phyloP scores from a whole-genome alignment of 1,140 invertebrate genomes.

The Caenorhabditis latens region DNA sequence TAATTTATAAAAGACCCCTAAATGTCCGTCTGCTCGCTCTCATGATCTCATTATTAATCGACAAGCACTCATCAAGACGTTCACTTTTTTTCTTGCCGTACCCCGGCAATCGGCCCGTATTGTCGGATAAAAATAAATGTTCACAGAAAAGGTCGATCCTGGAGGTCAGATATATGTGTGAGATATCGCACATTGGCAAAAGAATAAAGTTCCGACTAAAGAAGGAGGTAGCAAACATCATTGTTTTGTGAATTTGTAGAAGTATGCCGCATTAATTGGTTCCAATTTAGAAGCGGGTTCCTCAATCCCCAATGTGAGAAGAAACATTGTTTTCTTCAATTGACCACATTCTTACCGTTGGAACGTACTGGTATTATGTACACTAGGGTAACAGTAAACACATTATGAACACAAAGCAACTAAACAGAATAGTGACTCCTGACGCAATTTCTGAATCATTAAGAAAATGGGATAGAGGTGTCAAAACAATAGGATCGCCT shows the following conservation, averaged over 20 bases:
- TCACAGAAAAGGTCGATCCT: slow-evolving; percentile 49
- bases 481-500: background rate
- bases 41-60: slow-evolving; percentile 48
- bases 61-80: slow-evolving; percentile 14
- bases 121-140: slow-evolving; percentile 47
- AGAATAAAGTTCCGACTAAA: background rate
- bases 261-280: slow-evolving; percentile 5
- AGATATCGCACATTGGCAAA: slow-evolving; percentile 40
- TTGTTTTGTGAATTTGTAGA: background rate
- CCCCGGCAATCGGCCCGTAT: background rate
- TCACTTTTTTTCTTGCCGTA: background rate
- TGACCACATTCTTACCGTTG: background rate
- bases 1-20: background rate
- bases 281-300: background rate
- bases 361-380: background rate
- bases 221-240: background rate
- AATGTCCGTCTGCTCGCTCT: background rate
- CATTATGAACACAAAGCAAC: background rate
- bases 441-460: background rate
- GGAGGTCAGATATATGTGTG: slow-evolving; percentile 54
- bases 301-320: too few relatives aligned
- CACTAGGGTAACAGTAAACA: slow-evolving; percentile 13
- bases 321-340: background rate
- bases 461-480: background rate
- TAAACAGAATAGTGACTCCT: background rate